phyloP scores from a whole-genome alignment of 64 coral and sea anemone genomes.

The Trachythela sp. region DNA sequence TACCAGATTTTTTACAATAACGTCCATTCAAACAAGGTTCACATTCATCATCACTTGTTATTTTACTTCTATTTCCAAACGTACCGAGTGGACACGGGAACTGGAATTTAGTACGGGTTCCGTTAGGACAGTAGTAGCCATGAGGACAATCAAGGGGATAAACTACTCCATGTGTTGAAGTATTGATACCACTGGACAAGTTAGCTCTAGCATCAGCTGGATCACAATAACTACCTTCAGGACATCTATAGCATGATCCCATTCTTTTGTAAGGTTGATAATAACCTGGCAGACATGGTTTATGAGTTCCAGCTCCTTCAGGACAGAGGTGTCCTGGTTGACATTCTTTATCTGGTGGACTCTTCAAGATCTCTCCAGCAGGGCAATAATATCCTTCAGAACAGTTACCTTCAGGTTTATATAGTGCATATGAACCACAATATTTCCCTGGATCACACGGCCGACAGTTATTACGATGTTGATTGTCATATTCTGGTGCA shows the following conservation, averaged over 20 bases:
- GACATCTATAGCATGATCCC: conserved; percentile 62
- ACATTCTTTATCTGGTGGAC: conserved; percentile 82
- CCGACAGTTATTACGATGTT: conserved; percentile 86
- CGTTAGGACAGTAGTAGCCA: conserved; percentile 48
- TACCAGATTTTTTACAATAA: conserved; percentile 77
- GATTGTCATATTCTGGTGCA: conserved; percentile 81
- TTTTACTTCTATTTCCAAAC: conserved; percentile 74
- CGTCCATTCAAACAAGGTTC: conserved; percentile 66
- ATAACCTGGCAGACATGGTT: conserved; percentile 74
- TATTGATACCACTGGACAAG: conserved; percentile 63
- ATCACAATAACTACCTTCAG: conserved; percentile 91
- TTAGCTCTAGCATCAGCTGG: conserved; percentile 80
- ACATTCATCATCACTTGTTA: conserved; percentile 51
- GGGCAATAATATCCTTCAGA: conserved; percentile 55
- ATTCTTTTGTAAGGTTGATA: conserved; percentile 77
- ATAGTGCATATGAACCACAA: conserved; percentile 66
- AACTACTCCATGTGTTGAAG: conserved; percentile 70
- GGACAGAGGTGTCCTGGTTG: conserved; percentile 92
- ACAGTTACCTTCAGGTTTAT: conserved; percentile 83
- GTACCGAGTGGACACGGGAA: conserved; percentile 73
- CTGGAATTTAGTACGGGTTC: neutral
- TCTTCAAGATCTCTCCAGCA: conserved; percentile 66
- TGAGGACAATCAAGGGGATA: conserved; percentile 68
- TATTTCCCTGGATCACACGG: conserved; percentile 81
- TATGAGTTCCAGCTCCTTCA: conserved; percentile 72